Base-by-base conservation (phyloP, 1,140 invertebrate genomes). In the Gryon sp. region DNA sequence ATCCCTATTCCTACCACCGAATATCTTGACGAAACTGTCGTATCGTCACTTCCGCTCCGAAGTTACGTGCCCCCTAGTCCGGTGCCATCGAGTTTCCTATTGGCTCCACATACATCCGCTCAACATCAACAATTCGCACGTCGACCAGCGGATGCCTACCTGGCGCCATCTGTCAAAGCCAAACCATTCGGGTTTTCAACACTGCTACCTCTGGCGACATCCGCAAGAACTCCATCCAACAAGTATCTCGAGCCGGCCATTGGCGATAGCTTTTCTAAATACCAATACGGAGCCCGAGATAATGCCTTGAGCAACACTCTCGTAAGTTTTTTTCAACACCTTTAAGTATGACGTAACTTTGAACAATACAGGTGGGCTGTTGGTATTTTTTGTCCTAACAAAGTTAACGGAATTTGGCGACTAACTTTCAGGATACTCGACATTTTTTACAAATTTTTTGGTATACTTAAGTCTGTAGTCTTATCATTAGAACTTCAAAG, bases 231-330 rank as follows among this genome's bases (percentile, higher is more conserved):
- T 26, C 62, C 68, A 0, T 5, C 59, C 7, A 52, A 38, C 8
- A 48, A 63, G 2, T 80, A 78, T 19, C 60, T 76, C 52, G 26
- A 32, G 19, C 30, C 48, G 12, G 19, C 45, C 30, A 46, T 12
- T 8, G 9, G 6, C 11, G 22, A 32, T 20, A 62, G 52, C 26
- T 72, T 55, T 9, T 52, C 68, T 12, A 57, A 57, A 55, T 72
- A 72, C 32, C 68, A 53, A 15, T 72, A 72, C 12, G 66, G 45
- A 4, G 48, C 46, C 7, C 55, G 55, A 2, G 48, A 72, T 14
- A 60, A 62, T 18, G 68, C 57, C 40, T 14, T 72, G 14, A 50
- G 57, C 55, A 46, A 24, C 11, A 18, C 8, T 14, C 32, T n/a
- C 30, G 63, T 66, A 38, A 66, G 50, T 63, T 22, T 5, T 2